phyloP scores from a whole-genome alignment of 2,797 vertebrate species.

The Macroramphosus scolopax region DNA sequence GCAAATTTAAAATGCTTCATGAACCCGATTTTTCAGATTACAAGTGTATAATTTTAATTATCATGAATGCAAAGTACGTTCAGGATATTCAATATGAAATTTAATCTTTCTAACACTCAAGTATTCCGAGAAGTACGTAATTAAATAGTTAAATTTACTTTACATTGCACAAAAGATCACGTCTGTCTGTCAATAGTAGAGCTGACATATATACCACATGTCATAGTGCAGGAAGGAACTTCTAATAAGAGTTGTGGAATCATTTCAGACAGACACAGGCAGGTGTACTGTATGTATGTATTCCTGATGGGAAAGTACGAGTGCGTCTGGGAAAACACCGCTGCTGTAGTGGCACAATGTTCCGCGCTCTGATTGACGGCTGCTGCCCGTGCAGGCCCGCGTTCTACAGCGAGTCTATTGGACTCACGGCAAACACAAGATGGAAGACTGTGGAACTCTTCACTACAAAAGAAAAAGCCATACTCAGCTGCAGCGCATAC shows the following conservation, averaged over 20 bases:
- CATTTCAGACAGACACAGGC: constrained; percentile 48
- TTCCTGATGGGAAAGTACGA: constrained; percentile 40
- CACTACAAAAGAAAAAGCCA: constrained; percentile 69
- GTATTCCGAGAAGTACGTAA: too few species aligned
- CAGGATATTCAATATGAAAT: too few species aligned
- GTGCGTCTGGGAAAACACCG: constrained; percentile 45
- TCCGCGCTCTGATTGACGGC: constrained; percentile 71
- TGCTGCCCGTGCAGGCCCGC: constrained; percentile 68
- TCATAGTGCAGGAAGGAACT: too few species aligned
- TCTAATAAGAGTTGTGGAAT: constrained; percentile 26
- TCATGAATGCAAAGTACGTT: too few species aligned
- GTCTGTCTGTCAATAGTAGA: constrained; percentile 22
- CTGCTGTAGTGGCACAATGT: constrained; percentile 53
- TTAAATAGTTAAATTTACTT: too few species aligned
- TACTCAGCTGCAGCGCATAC: constrained; percentile 48
- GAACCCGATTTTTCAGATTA: too few species aligned
- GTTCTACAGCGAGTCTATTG: constrained; percentile 69
- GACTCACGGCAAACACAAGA: constrained; percentile 71
- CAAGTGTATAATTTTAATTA: too few species aligned
- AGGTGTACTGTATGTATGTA: constrained; percentile 49
- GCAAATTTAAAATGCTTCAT: too few species aligned
- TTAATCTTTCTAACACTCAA: too few species aligned
- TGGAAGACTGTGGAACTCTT: constrained; percentile 69
- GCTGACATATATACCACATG: constrained; percentile 5
- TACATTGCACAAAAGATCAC: too few species aligned